Evolutionary conservation across 1,140 invertebrate genomes (phyloP), one percentile per base, ranked within the genome.

Genomic region (Pseudomyrmex sp.): DNA sequence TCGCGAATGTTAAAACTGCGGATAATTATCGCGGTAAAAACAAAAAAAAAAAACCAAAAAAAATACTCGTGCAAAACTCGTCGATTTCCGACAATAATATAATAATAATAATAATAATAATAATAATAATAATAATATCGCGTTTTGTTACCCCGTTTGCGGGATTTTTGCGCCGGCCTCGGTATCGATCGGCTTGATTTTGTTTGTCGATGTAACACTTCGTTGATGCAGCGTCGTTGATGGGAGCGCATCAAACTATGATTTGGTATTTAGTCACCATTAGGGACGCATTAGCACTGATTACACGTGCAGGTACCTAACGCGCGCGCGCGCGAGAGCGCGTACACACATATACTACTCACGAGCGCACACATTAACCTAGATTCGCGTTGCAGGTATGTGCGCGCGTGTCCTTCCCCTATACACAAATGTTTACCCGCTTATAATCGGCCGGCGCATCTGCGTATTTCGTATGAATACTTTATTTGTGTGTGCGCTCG

Each of bases 251-350:
- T 93, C 91, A 92, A 93, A 92, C 90, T 92, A 91, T 93, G 93
- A 92, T 93, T 92, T 92, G 91, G 92, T 93, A 92, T 93, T 93
- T 93, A 93, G 92, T 93, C 92, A 93, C 91, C 92, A 93, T 93
- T 93, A 93, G 92, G 90, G 92, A 90, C 91, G 91, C 92, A 93
- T 93, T 92, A 93, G 89, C 92, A 91, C 90, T 93, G 92, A 93
- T 93, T 93, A 93, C 91, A 91, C 88, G 89, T 89, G 90, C 90
- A 91, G 72, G 86, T 90, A 90, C 86, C 85, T 88, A 88, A 84
- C 77, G 70, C 20, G 15, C 9, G 82, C 77, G 23, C 48, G 18
- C 69, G 86, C 74, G 35, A 35, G 35, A 35, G 72, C 59, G 23
- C 48, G 18, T 63, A 62, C 61, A 83, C 58, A 88, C 2, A 26